Evolutionary conservation across 2,888 invertebrate genomes (phyloP), one percentile per base, ranked within the genome.

Genomic region (Chaetoderma sp.): DNA sequence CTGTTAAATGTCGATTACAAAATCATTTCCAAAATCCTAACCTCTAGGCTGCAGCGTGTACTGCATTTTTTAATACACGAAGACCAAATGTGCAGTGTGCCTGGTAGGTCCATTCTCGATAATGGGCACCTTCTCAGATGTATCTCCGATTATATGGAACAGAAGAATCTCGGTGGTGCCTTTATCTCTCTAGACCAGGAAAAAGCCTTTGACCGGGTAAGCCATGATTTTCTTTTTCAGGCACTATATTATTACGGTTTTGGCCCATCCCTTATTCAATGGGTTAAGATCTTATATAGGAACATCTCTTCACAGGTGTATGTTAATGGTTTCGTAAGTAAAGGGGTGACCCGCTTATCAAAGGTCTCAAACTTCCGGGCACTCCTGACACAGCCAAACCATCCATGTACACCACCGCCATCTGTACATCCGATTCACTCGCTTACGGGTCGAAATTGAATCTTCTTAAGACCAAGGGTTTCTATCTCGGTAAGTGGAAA

Each of bases 171-270:
- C n/a, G 18, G 47, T 39, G 63, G 70, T 44, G 56, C 59, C 36
- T 71, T 74, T 56, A 66, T 74, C 28, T 52, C 44, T 60, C 33
- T 74, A 44, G 75, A 77, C 47, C 75, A 75, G 56, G 72, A 70
- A 47, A 77, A 75, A 44, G 74, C 73, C 1, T 75, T 75, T 47
- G 73, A 75, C 50, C 56, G 74, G 32, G 74, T 74, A 18, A 63
- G 62, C 25, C 69, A 71, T 60, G 49, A 62, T n/a, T 75, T 64
- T 60, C n/a, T 76, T 25, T 69, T 65, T 65, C 57, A 69, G 44
- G 59, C 61, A 5, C 49, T 77, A 23, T 6, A 58, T 5, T 33
- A 63, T 10, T 74, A 71, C 60, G 70, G 71, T 23, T 73, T 77
- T 70, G 58, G 67, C 25, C 33, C 63, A 21, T 45, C 58, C 32